A percentile compares a stretch with the other conserved stretches of the same genome.
Conservation (phyloP, 2,113 vertebrate genomes). For the Rhinolophus sinicus region DNA sequence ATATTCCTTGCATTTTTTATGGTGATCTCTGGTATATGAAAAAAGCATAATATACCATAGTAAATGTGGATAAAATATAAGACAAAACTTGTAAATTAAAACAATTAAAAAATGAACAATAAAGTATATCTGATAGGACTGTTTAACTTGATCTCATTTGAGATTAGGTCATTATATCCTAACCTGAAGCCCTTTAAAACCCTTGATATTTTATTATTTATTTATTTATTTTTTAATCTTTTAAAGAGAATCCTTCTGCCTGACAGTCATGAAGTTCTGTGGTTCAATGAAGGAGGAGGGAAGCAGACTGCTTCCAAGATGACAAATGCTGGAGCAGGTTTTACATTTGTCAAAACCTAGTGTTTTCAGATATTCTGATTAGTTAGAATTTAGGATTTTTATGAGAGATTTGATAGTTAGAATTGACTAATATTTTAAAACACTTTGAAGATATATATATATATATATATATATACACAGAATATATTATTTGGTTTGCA, state of each 20-base stretch:
- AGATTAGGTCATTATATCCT: neutral
- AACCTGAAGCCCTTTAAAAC: neutral
- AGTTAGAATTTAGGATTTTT: neutral
- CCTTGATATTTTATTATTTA: neutral
- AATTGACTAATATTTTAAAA: neutral
- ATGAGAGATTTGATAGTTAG: neutral
- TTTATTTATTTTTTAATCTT: neutral
- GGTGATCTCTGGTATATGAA: neutral
- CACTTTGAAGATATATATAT: neutral
- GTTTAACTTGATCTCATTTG: slow-evolving; percentile 5
- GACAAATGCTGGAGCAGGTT: neutral
- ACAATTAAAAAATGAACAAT: neutral
- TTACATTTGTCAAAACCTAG: neutral
- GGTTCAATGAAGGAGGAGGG: neutral
- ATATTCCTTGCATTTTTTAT: neutral
- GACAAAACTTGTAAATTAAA: neutral
- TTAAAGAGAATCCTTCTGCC: neutral
- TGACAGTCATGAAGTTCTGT: neutral
- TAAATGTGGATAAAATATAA: neutral
- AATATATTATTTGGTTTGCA: neutral
- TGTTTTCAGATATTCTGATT: neutral
- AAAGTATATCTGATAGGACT: neutral
- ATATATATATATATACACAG: neutral
- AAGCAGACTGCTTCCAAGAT: neutral
- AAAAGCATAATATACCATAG: neutral